These are phyloP conservation scores for Neopelma chrysocephalum DNA, from an alignment of 2,797 vertebrate genomes.

Conservation along the genomic window DNA sequence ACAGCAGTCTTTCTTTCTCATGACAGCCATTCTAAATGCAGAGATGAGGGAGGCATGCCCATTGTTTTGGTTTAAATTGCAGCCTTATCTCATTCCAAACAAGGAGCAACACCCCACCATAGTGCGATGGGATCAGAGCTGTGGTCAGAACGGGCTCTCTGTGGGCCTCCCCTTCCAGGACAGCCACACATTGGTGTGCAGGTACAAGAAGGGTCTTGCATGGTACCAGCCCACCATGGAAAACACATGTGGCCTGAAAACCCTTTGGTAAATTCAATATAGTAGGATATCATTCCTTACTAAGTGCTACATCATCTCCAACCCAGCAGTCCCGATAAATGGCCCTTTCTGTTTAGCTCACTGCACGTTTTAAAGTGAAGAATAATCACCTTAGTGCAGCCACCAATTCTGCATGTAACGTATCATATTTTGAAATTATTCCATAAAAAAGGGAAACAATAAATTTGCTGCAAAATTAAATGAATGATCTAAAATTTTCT, in stretches of 20 bases:
- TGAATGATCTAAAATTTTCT: neutral
- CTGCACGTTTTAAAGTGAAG: neutral
- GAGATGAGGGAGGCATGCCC: neutral
- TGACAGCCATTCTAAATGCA: neutral
- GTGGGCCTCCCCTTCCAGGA: neutral
- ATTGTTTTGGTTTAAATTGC: neutral
- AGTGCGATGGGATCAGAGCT: neutral
- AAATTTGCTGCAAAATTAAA: neutral
- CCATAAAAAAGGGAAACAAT: neutral
- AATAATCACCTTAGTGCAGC: neutral
- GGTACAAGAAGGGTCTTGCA: neutral
- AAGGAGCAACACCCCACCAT: neutral
- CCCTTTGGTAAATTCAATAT: neutral
- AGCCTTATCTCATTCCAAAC: neutral
- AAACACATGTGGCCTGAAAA: neutral
- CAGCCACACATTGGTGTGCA: neutral
- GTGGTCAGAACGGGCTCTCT: neutral
- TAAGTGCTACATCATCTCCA: neutral
- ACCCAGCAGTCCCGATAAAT: neutral
- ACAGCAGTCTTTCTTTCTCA: neutral
- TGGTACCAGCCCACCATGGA: accelerated
- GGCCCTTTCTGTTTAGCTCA: neutral
- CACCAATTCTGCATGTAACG: neutral
- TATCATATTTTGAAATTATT: neutral
- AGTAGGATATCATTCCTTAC: neutral